Conservation (phyloP, 1,140 invertebrate genomes). For the Pogonomyrmex californicus region DNA sequence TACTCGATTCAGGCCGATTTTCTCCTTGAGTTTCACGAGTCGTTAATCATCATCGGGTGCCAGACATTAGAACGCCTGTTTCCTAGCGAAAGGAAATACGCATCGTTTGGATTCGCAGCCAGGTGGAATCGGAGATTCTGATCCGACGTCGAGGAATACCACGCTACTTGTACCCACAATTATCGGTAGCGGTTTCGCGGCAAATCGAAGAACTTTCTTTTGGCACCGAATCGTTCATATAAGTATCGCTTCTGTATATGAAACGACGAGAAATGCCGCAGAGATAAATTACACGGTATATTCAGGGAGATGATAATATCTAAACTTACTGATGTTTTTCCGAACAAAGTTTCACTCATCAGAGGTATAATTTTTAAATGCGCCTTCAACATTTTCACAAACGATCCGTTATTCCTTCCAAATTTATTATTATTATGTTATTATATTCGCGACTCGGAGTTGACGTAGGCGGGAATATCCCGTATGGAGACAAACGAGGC, state of each 20-base stretch:
- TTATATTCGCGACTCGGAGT: background rate
- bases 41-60: constrained; percentile 50
- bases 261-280: constrained; percentile 9
- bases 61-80: constrained; percentile 32
- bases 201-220: constrained; percentile 52
- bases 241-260: background rate
- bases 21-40: constrained; percentile 57
- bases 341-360: background rate
- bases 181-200: constrained; percentile 41
- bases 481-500: background rate
- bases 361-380: background rate
- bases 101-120: background rate
- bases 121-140: constrained; percentile 43
- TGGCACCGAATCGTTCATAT: background rate
- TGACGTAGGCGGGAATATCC: background rate
- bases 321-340: background rate
- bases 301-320: background rate
- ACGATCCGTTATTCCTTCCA: background rate
- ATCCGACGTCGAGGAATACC: constrained; percentile 24
- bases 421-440: background rate
- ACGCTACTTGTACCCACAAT: constrained; percentile 17
- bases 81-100: constrained; percentile 44
- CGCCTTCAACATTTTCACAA: background rate
- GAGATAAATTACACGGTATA: background rate
- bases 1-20: constrained; percentile 43